Percentiles rank a stretch among this genome's conserved stretches.
Evolutionary conservation across 1,140 invertebrate genomes (phyloP).

Genomic region (Zaprionus inermis): DNA sequence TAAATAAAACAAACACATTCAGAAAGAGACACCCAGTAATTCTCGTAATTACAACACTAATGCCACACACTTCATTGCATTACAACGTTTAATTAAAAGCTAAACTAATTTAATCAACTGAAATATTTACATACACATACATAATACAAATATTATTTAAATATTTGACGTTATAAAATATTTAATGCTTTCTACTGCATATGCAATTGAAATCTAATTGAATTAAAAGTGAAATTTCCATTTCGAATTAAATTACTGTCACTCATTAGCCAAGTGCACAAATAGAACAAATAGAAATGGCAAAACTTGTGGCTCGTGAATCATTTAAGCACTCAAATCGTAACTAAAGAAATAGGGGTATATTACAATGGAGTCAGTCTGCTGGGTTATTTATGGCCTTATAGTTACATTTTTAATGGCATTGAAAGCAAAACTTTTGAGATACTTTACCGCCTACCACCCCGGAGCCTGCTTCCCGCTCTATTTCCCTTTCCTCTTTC

Average conservation of each 20-base stretch:
- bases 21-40: neutral
- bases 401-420: neutral
- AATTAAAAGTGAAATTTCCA: neutral
- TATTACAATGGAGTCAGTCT: neutral
- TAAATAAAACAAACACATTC: too few relatives aligned
- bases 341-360: neutral
- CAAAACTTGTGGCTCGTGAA: neutral
- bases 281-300: neutral
- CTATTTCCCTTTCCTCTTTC: neutral
- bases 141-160: neutral
- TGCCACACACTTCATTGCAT: neutral
- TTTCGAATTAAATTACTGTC: neutral
- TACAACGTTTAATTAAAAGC: neutral
- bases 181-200: neutral
- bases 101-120: neutral
- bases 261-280: neutral
- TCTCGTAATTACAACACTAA: neutral
- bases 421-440: conserved; percentile 45
- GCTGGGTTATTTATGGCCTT: neutral
- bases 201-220: neutral
- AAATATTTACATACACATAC: neutral
- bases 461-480: neutral
- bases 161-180: neutral
- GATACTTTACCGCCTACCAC: conserved; percentile 14
- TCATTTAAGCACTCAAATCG: neutral